A percentile compares a stretch with the other conserved stretches of the same genome.
phyloP scores from a whole-genome alignment of 2,797 vertebrate genomes.

The Poecile montanus region DNA sequence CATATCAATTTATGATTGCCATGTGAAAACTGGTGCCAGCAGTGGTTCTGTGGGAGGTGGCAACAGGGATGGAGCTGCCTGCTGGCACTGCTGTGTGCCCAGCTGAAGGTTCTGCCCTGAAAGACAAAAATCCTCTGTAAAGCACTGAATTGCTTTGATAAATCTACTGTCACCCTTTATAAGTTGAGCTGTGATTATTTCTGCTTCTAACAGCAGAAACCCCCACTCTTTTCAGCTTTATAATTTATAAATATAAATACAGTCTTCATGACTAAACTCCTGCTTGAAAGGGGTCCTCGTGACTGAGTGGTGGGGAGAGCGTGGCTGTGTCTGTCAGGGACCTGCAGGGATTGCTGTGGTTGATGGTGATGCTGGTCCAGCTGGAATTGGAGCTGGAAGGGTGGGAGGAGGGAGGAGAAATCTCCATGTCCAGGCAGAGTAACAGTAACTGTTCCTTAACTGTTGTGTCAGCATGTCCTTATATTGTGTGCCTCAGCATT shows the following conservation, averaged over 20 bases:
- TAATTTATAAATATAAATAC: rapidly evolving
- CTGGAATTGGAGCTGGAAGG: neutral
- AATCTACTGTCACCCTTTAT: neutral
- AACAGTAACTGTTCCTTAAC: conserved; percentile 16
- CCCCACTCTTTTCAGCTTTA: neutral
- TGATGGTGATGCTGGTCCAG: rapidly evolving
- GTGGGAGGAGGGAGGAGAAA: conserved; percentile 26
- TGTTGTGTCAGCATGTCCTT: conserved; percentile 61
- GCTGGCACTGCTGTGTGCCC: neutral
- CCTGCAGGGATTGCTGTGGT: neutral
- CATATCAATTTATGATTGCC: neutral
- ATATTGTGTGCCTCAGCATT: conserved; percentile 58
- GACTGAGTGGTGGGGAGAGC: neutral
- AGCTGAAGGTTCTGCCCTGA: neutral
- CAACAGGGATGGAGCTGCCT: neutral
- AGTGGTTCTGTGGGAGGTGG: neutral
- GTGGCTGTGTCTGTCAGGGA: neutral
- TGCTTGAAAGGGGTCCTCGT: rapidly evolving
- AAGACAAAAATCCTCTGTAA: neutral
- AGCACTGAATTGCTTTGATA: neutral
- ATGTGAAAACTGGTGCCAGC: neutral
- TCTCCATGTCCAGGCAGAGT: neutral
- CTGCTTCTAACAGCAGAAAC: neutral
- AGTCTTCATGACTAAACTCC: neutral
- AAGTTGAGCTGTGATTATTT: neutral